Conservation (phyloP, 2,113 vertebrate species). For the Coracopsis vasa region DNA sequence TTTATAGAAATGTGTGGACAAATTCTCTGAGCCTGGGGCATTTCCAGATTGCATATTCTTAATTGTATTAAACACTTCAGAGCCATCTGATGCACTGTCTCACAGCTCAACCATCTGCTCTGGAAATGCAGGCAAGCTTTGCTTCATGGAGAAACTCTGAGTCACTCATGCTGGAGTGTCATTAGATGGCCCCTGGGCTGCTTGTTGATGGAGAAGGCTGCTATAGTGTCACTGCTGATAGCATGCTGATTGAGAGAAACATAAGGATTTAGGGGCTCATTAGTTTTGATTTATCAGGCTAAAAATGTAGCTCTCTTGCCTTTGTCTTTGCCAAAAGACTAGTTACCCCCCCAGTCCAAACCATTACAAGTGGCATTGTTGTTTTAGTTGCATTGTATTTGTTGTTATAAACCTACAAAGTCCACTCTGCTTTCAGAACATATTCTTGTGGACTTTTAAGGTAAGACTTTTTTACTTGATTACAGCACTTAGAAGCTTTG, state of each 20-base stretch:
- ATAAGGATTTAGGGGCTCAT: slow-evolving; percentile 25
- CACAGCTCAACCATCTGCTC: slow-evolving; percentile 31
- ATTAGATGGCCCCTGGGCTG: background rate
- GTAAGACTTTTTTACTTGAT: background rate
- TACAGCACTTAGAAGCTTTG: background rate
- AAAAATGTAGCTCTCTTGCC: background rate
- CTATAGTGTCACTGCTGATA: background rate
- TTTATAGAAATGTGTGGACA: background rate
- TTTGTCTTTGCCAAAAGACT: background rate
- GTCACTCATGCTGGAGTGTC: background rate
- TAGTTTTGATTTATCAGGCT: slow-evolving; percentile 49
- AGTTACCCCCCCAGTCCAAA: background rate
- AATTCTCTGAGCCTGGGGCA: background rate
- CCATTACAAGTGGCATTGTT: background rate
- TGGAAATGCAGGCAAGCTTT: slow-evolving; percentile 15
- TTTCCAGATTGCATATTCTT: slow-evolving; percentile 49
- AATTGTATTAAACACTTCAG: slow-evolving; percentile 36
- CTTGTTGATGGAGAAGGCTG: slow-evolving; percentile 7
- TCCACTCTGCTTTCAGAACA: background rate
- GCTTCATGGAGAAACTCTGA: background rate
- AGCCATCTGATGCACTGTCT: slow-evolving; percentile 31
- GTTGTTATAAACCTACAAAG: background rate
- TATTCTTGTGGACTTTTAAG: background rate
- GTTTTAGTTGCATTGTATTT: background rate
- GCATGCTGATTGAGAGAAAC: background rate